Conservation (phyloP, 2,888 invertebrate genomes). For the Harpagoxenus sublaevis region DNA sequence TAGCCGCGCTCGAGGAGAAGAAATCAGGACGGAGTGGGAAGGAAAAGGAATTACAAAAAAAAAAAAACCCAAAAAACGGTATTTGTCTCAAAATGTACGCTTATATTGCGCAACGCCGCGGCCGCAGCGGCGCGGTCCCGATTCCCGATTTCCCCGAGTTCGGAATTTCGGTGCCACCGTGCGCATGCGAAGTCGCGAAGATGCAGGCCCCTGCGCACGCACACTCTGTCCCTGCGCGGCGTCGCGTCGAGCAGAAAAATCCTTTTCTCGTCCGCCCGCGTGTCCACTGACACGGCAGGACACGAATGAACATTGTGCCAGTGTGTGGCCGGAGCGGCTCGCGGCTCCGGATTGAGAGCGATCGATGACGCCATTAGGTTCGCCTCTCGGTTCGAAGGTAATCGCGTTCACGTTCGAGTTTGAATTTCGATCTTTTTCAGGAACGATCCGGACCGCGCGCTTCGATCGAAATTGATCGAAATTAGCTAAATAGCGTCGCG, state of each 20-base stretch:
- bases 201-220: too few relatives aligned
- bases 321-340: not conserved
- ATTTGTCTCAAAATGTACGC: not conserved
- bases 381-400: not conserved
- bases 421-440: too few relatives aligned
- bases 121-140: not conserved
- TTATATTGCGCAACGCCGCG: not conserved
- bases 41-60: too few relatives aligned
- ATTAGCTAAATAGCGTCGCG: not conserved
- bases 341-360: not conserved
- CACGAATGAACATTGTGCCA: not conserved
- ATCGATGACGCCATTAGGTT: not conserved
- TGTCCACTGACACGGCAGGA: not conserved
- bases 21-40: too few relatives aligned
- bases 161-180: constrained; percentile 12
- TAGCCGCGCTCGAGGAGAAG: not conserved
- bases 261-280: not conserved
- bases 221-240: too few relatives aligned
- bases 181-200: not conserved
- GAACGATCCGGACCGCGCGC: not conserved
- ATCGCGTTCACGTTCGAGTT: not conserved
- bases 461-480: constrained; percentile 3
- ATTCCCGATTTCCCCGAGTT: not conserved
- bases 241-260: not conserved
- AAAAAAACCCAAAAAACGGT: constrained; percentile 27